Conservation (phyloP, 2,113 vertebrate genomes). For the Scomber colias region DNA sequence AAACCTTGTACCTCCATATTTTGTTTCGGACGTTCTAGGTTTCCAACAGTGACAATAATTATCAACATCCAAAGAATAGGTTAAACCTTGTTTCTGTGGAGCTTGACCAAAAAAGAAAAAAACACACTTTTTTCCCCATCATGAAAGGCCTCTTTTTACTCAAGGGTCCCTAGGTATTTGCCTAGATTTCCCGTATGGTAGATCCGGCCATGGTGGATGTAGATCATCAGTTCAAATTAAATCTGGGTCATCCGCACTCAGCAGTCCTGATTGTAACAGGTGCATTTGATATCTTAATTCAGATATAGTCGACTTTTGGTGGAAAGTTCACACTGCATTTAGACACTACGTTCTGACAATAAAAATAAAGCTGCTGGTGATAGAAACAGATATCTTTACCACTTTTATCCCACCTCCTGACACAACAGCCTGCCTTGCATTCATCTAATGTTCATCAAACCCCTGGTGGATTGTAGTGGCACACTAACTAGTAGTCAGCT, state of each 20-base stretch:
- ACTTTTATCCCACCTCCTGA: constrained; percentile 49
- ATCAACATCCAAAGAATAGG: too few relatives aligned
- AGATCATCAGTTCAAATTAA: neutral
- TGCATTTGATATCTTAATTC: neutral
- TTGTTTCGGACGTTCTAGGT: too few relatives aligned
- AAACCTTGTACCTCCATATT: too few relatives aligned
- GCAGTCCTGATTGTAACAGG: neutral
- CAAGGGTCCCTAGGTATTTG: too few relatives aligned
- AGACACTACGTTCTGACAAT: constrained; percentile 39
- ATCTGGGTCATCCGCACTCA: neutral
- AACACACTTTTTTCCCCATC: too few relatives aligned
- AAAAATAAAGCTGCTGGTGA: constrained; percentile 57
- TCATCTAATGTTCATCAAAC: constrained; percentile 46
- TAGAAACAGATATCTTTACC: constrained; percentile 35
- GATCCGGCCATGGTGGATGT: neutral
- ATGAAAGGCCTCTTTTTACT: too few relatives aligned
- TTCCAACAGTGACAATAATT: too few relatives aligned
- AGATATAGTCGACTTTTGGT: constrained; percentile 11
- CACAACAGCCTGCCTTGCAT: constrained; percentile 29
- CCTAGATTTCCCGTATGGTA: too few relatives aligned
- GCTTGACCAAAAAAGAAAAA: too few relatives aligned
- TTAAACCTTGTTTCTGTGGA: too few relatives aligned
- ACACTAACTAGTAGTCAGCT: constrained; percentile 47
- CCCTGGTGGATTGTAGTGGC: constrained; percentile 38
- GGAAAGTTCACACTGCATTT: constrained; percentile 36